These are phyloP conservation scores for Grantiella picta DNA, from an alignment of 2,113 vertebrate species.

Conservation along the genomic window DNA sequence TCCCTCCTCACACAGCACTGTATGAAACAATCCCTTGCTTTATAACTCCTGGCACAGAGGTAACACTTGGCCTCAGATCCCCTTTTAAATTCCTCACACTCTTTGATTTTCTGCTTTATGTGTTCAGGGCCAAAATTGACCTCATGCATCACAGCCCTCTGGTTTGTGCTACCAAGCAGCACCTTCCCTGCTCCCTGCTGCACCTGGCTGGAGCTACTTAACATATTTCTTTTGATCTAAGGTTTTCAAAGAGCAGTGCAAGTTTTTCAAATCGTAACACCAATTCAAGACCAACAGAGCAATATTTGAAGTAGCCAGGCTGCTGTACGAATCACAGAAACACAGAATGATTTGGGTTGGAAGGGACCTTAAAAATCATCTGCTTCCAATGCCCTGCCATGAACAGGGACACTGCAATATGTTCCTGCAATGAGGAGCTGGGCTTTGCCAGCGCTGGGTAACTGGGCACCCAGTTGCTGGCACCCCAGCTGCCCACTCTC, in stretches of 20 bases:
- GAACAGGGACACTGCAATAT: neutral
- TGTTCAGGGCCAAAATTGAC: neutral
- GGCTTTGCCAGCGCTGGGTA: neutral
- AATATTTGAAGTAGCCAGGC: neutral
- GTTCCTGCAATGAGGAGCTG: neutral
- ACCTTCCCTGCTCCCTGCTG: neutral
- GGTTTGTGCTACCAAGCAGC: neutral
- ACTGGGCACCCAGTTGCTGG: neutral
- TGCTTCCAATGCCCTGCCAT: neutral
- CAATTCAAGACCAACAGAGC: accelerated
- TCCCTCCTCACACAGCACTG: neutral
- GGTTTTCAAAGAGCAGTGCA: neutral
- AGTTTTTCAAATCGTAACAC: neutral
- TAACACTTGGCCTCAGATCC: neutral
- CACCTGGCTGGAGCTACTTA: neutral
- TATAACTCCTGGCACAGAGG: neutral
- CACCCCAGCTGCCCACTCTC: neutral
- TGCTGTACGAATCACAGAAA: neutral
- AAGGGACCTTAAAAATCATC: neutral
- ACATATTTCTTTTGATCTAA: neutral
- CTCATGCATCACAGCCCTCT: neutral
- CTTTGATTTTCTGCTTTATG: neutral
- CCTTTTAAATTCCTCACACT: slow-evolving; percentile 4
- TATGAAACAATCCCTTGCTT: neutral
- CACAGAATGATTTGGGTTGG: neutral